Evolutionary conservation across 2,888 invertebrate species (phyloP), one percentile per base, ranked within the genome.

Genomic region (Netelia fuscicornis): DNA sequence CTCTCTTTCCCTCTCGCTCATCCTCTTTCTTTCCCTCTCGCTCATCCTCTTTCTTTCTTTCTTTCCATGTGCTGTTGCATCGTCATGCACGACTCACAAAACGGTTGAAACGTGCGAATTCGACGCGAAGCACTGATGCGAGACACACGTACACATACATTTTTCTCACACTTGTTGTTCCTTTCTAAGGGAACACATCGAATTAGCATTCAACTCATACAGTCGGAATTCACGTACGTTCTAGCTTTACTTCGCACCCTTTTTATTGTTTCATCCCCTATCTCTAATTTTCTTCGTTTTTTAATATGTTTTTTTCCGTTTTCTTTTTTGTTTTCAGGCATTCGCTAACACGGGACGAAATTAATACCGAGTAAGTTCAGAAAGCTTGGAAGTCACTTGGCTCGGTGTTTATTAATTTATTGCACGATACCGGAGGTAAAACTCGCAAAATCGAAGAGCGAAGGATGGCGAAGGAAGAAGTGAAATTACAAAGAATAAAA

Each of bases 351-450:
- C 30, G 30, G 2, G 30, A 30, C 3, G 30, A 8, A n/a, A n/a
- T 54, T 37, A 54, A 54, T 13, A 3, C n/a, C 13, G 54, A 54
- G 17, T 54, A 13, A 54, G 54, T 37, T 54, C 54, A 54, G 10
- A 13, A 17, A 54, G 54, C 17, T 13, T 2, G 54, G 13, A 62
- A 25, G 37, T 23, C 30, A 20, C 17, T 52, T 60, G 13, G 10
- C 2, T 30, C 17, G 65, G 17, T 44, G 42, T 65, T 80, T 72
- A 72, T 80, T 72, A 80, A 80, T 80, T 80, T 80, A 80, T 80
- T 13, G 80, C 20, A 52, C 54, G 23, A 20, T n/a, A 42, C 62
- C 1, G 74, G n/a, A 1, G 17, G 20, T 37, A 20, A 37, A 10
- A 70, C 48, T 52, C 37, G 13, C 62, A 17, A 65, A 54, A n/a